phyloP scores from a whole-genome alignment of 2,797 vertebrate genomes.

The Atherinosoma microstoma region DNA sequence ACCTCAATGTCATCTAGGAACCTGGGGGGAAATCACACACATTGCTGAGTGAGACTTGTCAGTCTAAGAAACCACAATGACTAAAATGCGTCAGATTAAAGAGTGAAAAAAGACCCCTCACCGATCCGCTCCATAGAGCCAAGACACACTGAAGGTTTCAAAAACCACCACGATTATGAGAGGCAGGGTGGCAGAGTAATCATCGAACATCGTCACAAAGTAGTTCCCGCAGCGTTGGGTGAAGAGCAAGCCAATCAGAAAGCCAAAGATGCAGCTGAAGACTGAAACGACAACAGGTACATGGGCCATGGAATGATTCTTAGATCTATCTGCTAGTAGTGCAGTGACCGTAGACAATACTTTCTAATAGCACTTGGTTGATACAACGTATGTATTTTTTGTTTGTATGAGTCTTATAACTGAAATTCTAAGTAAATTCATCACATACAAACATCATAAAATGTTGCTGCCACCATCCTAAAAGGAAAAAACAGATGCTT shows the following conservation, averaged over 20 bases:
- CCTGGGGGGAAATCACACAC: conserved; percentile 58
- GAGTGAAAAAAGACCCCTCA: conserved; percentile 50
- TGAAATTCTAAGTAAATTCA: background rate
- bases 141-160: conserved; percentile 86
- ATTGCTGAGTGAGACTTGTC: background rate
- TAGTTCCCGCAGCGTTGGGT: conserved; percentile 88
- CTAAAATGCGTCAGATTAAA: background rate
- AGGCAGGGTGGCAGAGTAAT: conserved; percentile 86
- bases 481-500: background rate
- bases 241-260: conserved; percentile 86
- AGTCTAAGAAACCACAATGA: no score
- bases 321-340: background rate
- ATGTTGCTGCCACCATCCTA: background rate
- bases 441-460: background rate
- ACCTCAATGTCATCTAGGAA: conserved; percentile 84
- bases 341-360: background rate
- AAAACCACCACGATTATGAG: conserved; percentile 86
- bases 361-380: background rate
- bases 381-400: background rate
- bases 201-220: conserved; percentile 86
- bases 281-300: conserved; percentile 73
- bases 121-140: conserved; percentile 88
- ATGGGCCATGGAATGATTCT: no score
- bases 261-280: conserved; percentile 79
- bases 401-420: no score